These are phyloP conservation scores for Chloropsis hardwickii DNA, from an alignment of 2,113 vertebrate genomes.

Conservation along the genomic window DNA sequence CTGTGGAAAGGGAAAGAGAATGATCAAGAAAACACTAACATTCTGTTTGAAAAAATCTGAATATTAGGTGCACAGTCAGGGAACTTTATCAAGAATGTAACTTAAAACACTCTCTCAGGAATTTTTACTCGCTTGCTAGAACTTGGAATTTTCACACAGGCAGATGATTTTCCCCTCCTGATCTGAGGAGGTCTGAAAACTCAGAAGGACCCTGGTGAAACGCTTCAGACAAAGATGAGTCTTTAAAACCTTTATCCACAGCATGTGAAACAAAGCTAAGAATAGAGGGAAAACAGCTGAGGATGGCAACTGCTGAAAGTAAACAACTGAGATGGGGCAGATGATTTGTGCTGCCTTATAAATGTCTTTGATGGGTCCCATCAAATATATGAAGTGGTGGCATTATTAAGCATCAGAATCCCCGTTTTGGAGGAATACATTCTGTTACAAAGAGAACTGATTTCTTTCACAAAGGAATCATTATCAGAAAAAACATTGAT, in stretches of 20 bases:
- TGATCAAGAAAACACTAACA: neutral
- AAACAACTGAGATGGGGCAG: neutral
- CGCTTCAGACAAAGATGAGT: neutral
- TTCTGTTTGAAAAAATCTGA: neutral
- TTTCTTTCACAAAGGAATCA: neutral
- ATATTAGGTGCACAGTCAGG: neutral
- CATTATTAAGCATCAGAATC: neutral
- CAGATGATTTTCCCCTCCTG: neutral
- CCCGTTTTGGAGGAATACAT: neutral
- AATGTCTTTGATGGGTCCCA: neutral
- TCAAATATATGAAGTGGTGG: neutral
- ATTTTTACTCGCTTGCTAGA: neutral
- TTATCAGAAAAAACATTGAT: neutral
- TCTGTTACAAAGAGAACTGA: neutral
- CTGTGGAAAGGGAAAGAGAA: neutral
- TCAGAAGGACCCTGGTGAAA: neutral
- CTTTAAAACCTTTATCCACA: neutral
- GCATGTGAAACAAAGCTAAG: neutral
- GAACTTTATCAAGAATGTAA: neutral
- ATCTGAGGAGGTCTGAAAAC: neutral
- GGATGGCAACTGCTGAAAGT: neutral
- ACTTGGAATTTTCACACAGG: neutral
- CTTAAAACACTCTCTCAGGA: neutral
- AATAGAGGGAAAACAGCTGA: neutral
- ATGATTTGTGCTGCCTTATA: neutral